Evolutionary conservation across 2,797 vertebrate species (phyloP).

Genomic region (Epinephelus malabaricus): DNA sequence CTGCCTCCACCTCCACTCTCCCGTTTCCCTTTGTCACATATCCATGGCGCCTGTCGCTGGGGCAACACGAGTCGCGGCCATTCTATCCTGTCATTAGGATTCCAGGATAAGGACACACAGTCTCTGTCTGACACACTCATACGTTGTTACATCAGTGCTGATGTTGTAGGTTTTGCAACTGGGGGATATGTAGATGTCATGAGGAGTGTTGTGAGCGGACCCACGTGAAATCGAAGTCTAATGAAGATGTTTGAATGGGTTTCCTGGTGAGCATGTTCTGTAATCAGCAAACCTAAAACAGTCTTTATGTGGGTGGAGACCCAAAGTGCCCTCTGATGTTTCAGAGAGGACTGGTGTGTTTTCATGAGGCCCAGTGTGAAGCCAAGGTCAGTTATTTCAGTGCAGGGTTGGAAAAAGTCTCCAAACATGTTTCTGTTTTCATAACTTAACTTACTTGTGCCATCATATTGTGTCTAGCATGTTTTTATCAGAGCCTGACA

Average conservation of each 20-base stretch:
- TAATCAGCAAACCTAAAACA: constrained; percentile 43
- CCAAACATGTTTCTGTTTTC: constrained; percentile 13
- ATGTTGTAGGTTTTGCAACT: constrained; percentile 31
- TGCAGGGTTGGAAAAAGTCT: constrained; percentile 10
- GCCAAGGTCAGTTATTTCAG: constrained; percentile 37
- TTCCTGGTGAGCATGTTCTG: constrained; percentile 25
- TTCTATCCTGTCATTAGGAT: constrained; percentile 88
- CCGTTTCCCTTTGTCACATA: constrained; percentile 78
- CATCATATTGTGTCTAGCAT: background rate
- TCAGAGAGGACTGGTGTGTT: constrained; percentile 21
- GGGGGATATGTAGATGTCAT: background rate
- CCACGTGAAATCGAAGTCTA: background rate
- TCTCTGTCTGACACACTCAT: constrained; percentile 21
- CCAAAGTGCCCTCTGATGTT: constrained; percentile 41
- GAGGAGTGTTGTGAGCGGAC: background rate
- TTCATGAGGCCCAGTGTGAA: constrained; percentile 22
- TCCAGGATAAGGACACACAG: constrained; percentile 71
- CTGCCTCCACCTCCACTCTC: constrained; percentile 66
- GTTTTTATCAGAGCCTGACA: background rate
- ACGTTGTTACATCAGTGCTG: constrained; percentile 33
- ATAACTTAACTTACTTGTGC: background rate
- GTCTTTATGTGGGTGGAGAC: constrained; percentile 44
- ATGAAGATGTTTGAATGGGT: constrained; percentile 37
- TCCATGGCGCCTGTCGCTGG: constrained; percentile 84
- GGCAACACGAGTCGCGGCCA: constrained; percentile 82